Conservation (phyloP, 2,888 invertebrate species). For the Ormia ochracea region DNA sequence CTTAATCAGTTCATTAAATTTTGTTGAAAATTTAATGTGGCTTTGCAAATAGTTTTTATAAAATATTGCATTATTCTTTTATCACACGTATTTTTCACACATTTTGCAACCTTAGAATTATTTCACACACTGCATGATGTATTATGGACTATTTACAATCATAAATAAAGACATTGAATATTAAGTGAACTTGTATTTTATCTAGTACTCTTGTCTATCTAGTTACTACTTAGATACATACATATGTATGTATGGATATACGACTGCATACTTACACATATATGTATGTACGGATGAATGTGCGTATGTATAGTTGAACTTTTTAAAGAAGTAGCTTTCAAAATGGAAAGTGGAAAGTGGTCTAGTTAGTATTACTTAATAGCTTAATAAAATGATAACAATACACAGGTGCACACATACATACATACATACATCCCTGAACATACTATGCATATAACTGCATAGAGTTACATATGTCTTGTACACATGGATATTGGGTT, state of each 20-base stretch:
- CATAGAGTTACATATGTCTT: not conserved
- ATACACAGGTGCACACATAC: too few species aligned
- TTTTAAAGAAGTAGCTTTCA: not conserved
- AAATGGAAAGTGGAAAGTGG: slow-evolving; percentile 35
- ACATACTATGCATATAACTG: not conserved
- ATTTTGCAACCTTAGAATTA: not conserved
- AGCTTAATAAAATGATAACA: slow-evolving; percentile 23
- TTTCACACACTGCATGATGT: not conserved
- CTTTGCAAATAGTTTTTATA: too few species aligned
- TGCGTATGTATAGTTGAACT: too few species aligned
- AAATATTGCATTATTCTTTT: too few species aligned
- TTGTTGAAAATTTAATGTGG: too few species aligned
- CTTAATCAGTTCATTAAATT: too few species aligned
- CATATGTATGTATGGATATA: too few species aligned
- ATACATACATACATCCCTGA: not conserved
- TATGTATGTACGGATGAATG: too few species aligned
- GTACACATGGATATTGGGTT: not conserved
- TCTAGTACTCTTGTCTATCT: not conserved
- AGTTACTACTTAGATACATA: too few species aligned
- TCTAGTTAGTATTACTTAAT: slow-evolving; percentile 26
- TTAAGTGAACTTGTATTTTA: slow-evolving; percentile 32
- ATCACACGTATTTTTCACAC: too few species aligned
- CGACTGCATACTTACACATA: too few species aligned
- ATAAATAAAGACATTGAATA: slow-evolving; percentile 9
- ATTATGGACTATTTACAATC: not conserved